These are phyloP conservation scores for Thaumatotibia leucotreta DNA, from an alignment of 1,140 invertebrate species.

Conservation along the genomic window DNA sequence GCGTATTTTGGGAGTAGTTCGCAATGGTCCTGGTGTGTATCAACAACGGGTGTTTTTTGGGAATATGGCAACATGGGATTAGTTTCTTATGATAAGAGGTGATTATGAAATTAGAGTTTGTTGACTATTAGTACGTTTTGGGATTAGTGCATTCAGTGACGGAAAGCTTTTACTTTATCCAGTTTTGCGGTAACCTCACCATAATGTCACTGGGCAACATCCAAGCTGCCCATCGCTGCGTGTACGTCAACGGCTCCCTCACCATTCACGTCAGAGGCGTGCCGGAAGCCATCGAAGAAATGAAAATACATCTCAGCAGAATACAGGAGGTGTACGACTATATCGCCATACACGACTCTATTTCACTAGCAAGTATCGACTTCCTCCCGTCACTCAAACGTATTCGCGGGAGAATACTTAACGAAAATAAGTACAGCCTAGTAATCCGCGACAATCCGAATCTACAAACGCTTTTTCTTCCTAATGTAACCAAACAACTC, in stretches of 20 bases:
- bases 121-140: no score
- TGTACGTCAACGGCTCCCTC: slow-evolving; percentile 70
- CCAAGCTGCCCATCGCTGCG: slow-evolving; percentile 49
- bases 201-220: slow-evolving; percentile 41
- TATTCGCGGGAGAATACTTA: slow-evolving; percentile 60
- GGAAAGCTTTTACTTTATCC: not conserved
- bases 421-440: slow-evolving; percentile 80
- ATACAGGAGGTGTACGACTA: slow-evolving; percentile 87
- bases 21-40: no score
- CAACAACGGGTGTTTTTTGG: no score
- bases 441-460: slow-evolving; percentile 85
- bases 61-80: no score
- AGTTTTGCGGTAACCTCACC: slow-evolving; percentile 44
- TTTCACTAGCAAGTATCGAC: slow-evolving; percentile 85
- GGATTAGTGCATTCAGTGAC: no score
- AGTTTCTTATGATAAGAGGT: no score
- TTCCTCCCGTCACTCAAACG: slow-evolving; percentile 83
- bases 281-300: slow-evolving; percentile 80
- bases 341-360: slow-evolving; percentile 84
- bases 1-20: no score
- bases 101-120: no score
- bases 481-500: slow-evolving; percentile 65
- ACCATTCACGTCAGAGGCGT: slow-evolving; percentile 45
- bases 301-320: slow-evolving; percentile 83
- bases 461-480: slow-evolving; percentile 80